A percentile compares a stretch with the other conserved stretches of the same genome.
These are phyloP conservation scores for Epizoanthus rinbou DNA, from an alignment of 92 coral and sea anemone genomes.

Conservation along the genomic window DNA sequence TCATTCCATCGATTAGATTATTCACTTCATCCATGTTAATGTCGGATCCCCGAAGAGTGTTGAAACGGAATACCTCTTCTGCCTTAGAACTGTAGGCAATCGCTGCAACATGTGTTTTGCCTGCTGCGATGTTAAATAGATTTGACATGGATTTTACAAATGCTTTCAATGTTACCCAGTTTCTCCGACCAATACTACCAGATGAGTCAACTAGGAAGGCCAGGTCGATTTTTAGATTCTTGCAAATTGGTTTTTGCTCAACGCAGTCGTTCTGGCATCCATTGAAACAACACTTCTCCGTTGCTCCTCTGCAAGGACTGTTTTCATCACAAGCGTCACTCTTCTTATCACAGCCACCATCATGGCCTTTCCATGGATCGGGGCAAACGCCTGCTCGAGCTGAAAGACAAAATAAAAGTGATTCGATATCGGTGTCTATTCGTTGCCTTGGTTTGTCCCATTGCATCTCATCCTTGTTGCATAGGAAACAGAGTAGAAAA, in stretches of 20 bases:
- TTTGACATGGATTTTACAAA: slow-evolving; percentile 7
- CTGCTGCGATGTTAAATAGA: neutral
- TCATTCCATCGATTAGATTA: slow-evolving; percentile 28
- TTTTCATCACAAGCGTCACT: neutral
- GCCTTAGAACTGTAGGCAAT: slow-evolving; percentile 35
- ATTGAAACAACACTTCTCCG: slow-evolving; percentile 32
- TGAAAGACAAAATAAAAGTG: neutral
- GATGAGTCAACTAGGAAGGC: slow-evolving; percentile 34
- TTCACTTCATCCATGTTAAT: slow-evolving; percentile 26
- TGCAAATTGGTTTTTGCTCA: slow-evolving; percentile 16
- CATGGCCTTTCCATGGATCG: neutral
- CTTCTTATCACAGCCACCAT: neutral
- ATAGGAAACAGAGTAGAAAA: no score
- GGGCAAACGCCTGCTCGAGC: slow-evolving; percentile 37
- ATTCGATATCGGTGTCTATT: neutral
- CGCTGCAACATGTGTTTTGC: slow-evolving; percentile 22
- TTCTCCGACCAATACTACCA: slow-evolving; percentile 35
- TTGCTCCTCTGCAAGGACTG: neutral
- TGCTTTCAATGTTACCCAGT: slow-evolving; percentile 23
- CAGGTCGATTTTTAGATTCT: slow-evolving; percentile 1
- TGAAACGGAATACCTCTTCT: slow-evolving; percentile 28
- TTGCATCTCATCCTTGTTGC: no score
- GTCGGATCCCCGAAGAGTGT: slow-evolving; percentile 22
- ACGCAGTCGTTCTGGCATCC: slow-evolving; percentile 8
- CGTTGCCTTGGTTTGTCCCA: no score